Percentiles rank a stretch among this genome's conserved stretches.
phyloP scores from a whole-genome alignment of 2,888 invertebrate species.

The Candidula unifasciata region DNA sequence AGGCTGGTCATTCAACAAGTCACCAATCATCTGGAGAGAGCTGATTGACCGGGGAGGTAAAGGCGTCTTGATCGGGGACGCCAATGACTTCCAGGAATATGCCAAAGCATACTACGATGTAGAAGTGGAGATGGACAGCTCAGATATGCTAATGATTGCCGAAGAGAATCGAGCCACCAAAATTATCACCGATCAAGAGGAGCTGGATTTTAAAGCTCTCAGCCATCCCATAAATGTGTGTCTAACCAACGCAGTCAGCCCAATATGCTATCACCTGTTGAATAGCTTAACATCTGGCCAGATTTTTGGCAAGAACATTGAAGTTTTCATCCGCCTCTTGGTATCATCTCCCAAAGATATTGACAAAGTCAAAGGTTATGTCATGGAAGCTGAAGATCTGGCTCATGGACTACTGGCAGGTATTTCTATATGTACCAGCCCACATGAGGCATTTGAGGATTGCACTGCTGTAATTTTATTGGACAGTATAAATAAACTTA shows the following conservation, averaged over 20 bases:
- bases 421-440: constrained; percentile 55
- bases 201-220: constrained; percentile 58
- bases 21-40: constrained; percentile 78
- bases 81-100: constrained; percentile 78
- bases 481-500: constrained; percentile 62
- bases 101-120: constrained; percentile 75
- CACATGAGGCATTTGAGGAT: constrained; percentile 66
- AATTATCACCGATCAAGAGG: constrained; percentile 69
- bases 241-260: constrained; percentile 72
- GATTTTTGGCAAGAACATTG: constrained; percentile 68
- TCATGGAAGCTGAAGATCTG: constrained; percentile 74
- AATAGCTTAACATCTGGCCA: constrained; percentile 64
- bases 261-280: constrained; percentile 63
- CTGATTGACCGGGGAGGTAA: constrained; percentile 78
- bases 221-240: constrained; percentile 73
- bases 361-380: constrained; percentile 65
- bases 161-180: constrained; percentile 72
- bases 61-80: constrained; percentile 75
- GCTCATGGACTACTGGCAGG: constrained; percentile 65
- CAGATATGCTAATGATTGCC: constrained; percentile 72
- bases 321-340: constrained; percentile 70
- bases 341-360: constrained; percentile 54
- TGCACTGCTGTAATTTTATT: constrained; percentile 70
- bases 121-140: constrained; percentile 69
- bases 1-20: constrained; percentile 74